Percentiles rank a stretch among this genome's conserved stretches.
These are phyloP conservation scores for Aphyosemion australe DNA, from an alignment of 2,113 vertebrate species.

Conservation along the genomic window DNA sequence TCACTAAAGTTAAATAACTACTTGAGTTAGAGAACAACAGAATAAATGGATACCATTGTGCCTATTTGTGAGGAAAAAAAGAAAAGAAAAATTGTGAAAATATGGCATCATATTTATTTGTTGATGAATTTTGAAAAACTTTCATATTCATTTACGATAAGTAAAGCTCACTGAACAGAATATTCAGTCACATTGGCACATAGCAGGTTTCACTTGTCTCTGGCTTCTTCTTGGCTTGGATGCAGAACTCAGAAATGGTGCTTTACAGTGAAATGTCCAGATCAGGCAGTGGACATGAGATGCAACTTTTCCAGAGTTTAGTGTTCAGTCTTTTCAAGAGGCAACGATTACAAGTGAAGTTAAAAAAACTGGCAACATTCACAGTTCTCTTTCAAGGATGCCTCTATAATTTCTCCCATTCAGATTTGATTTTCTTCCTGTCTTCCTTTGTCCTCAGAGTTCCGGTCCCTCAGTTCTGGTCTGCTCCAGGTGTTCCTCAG, in stretches of 20 bases:
- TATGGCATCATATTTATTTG: too few relatives aligned
- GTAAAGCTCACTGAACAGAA: conserved; percentile 9
- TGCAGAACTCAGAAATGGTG: conserved; percentile 17
- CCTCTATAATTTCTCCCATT: not conserved
- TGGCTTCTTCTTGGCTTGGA: not conserved
- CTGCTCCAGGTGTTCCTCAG: conserved; percentile 68
- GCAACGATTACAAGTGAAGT: not conserved
- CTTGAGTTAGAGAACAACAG: too few relatives aligned
- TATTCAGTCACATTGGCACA: conserved; percentile 1
- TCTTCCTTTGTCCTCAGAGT: not conserved
- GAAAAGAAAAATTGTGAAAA: too few relatives aligned
- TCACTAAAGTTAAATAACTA: too few relatives aligned
- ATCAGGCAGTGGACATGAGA: conserved; percentile 18
- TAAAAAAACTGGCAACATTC: not conserved
- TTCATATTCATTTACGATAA: too few relatives aligned
- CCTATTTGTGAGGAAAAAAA: too few relatives aligned
- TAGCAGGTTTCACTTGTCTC: not conserved
- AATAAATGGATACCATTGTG: too few relatives aligned
- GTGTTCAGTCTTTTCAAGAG: conserved; percentile 10
- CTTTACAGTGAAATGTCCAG: conserved; percentile 10
- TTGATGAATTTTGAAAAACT: too few relatives aligned
- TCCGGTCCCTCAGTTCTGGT: conserved; percentile 1
- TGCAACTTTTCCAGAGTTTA: conserved; percentile 14
- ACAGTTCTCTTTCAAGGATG: not conserved
- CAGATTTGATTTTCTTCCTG: conserved; percentile 28